Conservation (phyloP, 1,140 invertebrate species). For the Parapsyche elsis region DNA sequence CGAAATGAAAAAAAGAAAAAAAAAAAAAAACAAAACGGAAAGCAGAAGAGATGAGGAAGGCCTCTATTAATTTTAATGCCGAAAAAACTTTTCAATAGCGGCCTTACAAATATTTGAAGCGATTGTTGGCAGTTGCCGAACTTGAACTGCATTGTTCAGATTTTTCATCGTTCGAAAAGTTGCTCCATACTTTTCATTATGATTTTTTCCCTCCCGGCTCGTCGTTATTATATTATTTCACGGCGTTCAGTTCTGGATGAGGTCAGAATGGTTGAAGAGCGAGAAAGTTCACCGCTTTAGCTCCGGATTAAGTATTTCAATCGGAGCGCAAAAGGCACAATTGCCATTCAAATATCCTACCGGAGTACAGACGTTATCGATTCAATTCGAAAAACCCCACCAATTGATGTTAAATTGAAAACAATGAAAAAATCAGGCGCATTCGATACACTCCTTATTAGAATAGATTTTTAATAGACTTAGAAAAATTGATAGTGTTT, state of each 20-base stretch:
- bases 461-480: too few species aligned
- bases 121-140: constrained; percentile 34
- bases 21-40: not conserved
- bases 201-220: not conserved
- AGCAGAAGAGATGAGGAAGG: not conserved
- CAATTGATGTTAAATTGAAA: too few species aligned
- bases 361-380: not conserved
- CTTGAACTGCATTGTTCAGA: constrained; percentile 39
- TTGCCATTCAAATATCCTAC: not conserved
- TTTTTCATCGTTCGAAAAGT: constrained; percentile 29
- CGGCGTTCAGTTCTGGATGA: not conserved
- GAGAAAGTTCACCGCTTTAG: not conserved
- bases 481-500: too few species aligned
- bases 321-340: not conserved
- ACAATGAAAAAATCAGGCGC: too few species aligned
- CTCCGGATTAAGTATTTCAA: constrained; percentile 1
- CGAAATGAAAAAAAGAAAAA: not conserved
- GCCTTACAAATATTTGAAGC: constrained; percentile 42
- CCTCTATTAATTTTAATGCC: constrained; percentile 41
- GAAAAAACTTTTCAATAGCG: constrained; percentile 37
- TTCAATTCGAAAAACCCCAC: not conserved
- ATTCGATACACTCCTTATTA: too few species aligned
- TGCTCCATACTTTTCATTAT: constrained; percentile 37
- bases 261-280: not conserved
- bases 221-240: not conserved